Percentiles rank a stretch among this genome's conserved stretches.
Conservation (phyloP, 92 coral and sea anemone genomes). For the Zoanthus sansibaricus region DNA sequence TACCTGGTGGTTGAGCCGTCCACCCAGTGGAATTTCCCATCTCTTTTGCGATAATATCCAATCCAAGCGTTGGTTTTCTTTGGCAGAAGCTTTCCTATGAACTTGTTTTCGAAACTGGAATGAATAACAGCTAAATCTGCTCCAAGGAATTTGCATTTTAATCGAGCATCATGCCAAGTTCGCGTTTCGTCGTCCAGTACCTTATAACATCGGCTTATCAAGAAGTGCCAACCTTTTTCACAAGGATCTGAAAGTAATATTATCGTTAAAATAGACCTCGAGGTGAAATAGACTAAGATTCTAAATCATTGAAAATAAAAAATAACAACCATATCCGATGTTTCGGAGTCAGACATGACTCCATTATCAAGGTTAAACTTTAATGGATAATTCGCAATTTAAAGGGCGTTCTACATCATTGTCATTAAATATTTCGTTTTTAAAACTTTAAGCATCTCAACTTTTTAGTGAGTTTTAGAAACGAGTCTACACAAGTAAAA, state of each 20-base stretch:
- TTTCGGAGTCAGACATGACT: too few species aligned
- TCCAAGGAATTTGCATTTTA: background rate
- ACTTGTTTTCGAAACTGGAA: conserved; percentile 16
- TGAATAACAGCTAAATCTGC: conserved; percentile 4
- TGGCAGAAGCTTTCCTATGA: background rate
- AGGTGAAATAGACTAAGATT: too few species aligned
- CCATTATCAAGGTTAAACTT: too few species aligned
- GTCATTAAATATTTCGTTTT: too few species aligned
- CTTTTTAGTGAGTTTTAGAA: too few species aligned
- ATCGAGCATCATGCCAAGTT: conserved; percentile 4
- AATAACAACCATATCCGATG: too few species aligned
- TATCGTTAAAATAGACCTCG: too few species aligned
- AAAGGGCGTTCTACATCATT: too few species aligned
- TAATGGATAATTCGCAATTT: too few species aligned
- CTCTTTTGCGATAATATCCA: background rate
- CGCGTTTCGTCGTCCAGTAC: background rate
- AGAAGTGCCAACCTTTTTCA: conserved; percentile 14
- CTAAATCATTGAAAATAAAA: too few species aligned
- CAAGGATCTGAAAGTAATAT: background rate
- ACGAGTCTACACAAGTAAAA: too few species aligned
- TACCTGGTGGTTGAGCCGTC: conserved; percentile 9
- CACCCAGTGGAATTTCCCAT: conserved; percentile 13
- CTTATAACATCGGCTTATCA: background rate
- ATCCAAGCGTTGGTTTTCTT: conserved; percentile 4
- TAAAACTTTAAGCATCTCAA: too few species aligned